Evolutionary conservation across 2,888 invertebrate species (phyloP).

Genomic region (Hypena proboscidalis): DNA sequence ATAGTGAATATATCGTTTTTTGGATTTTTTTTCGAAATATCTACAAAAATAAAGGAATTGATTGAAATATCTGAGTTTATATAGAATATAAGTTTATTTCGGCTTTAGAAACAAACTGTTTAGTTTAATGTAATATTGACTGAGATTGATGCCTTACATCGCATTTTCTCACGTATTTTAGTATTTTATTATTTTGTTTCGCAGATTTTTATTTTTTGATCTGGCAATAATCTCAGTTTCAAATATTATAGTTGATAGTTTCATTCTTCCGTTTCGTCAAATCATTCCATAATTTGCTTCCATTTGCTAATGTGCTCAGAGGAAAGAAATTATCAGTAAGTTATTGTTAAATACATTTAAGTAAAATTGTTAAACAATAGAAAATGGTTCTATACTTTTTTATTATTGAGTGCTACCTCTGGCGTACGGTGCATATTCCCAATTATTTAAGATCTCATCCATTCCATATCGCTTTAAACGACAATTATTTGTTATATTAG

Average conservation of each 20-base stretch:
- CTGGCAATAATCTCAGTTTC: conserved; percentile 65
- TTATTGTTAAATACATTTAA: conserved; percentile 2
- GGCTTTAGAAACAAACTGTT: conserved; percentile 42
- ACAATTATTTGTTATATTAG: conserved; percentile 34
- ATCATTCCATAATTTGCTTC: conserved; percentile 79
- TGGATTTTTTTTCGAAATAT: no score
- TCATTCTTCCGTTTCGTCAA: conserved; percentile 58
- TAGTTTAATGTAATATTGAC: conserved; percentile 45
- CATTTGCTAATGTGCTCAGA: conserved; percentile 43
- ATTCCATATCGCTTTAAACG: conserved; percentile 77
- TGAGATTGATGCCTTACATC: conserved; percentile 51
- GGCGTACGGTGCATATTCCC: conserved; percentile 21
- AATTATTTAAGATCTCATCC: conserved; percentile 75
- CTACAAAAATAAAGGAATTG: no score
- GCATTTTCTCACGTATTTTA: conserved; percentile 33
- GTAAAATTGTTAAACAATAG: conserved; percentile 8
- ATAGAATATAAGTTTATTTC: conserved; percentile 7
- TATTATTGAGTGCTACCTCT: conserved; percentile 1
- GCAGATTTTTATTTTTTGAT: conserved; percentile 41
- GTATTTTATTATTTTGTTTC: conserved; percentile 39
- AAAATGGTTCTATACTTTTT: neutral
- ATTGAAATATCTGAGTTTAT: neutral
- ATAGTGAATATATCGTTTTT: no score
- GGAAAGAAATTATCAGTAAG: conserved; percentile 2
- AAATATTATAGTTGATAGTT: conserved; percentile 51